Evolutionary conservation across 2,888 invertebrate species (phyloP).

Genomic region (Trissonchulus latispiculum): DNA sequence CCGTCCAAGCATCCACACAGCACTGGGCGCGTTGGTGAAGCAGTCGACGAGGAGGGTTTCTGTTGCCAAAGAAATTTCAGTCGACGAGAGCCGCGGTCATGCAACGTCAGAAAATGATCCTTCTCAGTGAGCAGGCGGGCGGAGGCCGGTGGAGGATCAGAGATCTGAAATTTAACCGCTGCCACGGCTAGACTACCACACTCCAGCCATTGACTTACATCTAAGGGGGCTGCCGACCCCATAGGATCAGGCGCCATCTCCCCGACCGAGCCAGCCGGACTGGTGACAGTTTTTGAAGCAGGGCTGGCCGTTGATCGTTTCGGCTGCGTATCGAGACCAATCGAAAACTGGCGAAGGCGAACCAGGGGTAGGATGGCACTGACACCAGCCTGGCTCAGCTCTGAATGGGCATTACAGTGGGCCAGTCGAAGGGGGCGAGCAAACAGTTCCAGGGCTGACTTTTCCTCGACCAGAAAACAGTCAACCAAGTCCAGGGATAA

Average conservation of each 20-base stretch:
- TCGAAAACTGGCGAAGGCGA: background rate
- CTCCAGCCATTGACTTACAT: conserved; percentile 25
- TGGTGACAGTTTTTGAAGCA: too few relatives aligned
- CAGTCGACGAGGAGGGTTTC: conserved; percentile 49
- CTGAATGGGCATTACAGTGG: conserved; percentile 34
- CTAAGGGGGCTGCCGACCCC: background rate
- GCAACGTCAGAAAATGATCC: conserved; percentile 46
- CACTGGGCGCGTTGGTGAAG: too few relatives aligned
- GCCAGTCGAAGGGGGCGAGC: conserved; percentile 31
- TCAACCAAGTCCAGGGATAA: conserved; percentile 77
- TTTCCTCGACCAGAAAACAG: conserved; percentile 71
- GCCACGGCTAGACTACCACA: conserved; percentile 26
- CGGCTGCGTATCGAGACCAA: background rate
- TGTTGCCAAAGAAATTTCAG: conserved; percentile 88
- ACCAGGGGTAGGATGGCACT: background rate
- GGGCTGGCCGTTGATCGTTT: background rate
- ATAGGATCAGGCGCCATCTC: background rate
- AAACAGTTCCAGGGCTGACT: conserved; percentile 27
- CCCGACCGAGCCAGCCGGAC: too few relatives aligned
- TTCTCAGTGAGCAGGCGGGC: conserved; percentile 25
- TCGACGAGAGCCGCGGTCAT: conserved; percentile 69
- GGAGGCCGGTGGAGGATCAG: conserved; percentile 19
- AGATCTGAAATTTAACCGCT: too few relatives aligned
- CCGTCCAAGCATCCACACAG: conserved; percentile 91
- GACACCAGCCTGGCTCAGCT: background rate